Conservation (phyloP, 2,888 invertebrate species). For the Ormyrus thymus region DNA sequence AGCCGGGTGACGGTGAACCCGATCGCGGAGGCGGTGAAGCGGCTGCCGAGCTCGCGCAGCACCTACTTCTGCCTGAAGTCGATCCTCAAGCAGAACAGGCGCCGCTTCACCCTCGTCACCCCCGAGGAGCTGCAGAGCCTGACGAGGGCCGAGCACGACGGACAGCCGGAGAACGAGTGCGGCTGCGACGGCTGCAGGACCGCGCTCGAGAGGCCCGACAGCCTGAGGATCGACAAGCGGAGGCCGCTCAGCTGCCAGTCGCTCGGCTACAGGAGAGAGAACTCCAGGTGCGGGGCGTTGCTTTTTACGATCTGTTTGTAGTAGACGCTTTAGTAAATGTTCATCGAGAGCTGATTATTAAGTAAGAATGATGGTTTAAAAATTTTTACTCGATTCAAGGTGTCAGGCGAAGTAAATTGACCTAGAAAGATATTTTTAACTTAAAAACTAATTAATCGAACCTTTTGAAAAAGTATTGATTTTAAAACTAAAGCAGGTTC, state of each 20-base stretch:
- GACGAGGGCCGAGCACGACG: constrained; percentile 36
- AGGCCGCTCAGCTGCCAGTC: constrained; percentile 51
- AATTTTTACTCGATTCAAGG: no score
- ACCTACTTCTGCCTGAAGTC: constrained; percentile 71
- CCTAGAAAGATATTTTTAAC: no score
- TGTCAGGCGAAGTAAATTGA: no score
- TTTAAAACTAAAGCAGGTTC: no score
- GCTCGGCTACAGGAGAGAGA: constrained; percentile 41
- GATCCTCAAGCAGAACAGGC: constrained; percentile 70
- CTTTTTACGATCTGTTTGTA: neutral
- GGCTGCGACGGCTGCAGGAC: constrained; percentile 35
- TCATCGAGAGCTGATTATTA: no score
- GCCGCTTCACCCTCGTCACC: constrained; percentile 70
- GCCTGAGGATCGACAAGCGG: constrained; percentile 30
- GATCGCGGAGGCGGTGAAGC: constrained; percentile 61
- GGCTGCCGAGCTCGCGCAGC: constrained; percentile 64
- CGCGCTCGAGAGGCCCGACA: constrained; percentile 34
- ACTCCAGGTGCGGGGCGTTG: constrained; percentile 37
- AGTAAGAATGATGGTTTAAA: no score
- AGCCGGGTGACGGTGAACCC: constrained; percentile 67
- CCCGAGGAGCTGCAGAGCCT: constrained; percentile 61
- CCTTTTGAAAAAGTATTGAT: no score
- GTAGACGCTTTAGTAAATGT: no score
- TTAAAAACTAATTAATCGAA: no score
- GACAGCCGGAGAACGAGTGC: constrained; percentile 20